These are phyloP conservation scores for Chrysolina haemoptera DNA, from an alignment of 2,888 invertebrate species.

Conservation along the genomic window DNA sequence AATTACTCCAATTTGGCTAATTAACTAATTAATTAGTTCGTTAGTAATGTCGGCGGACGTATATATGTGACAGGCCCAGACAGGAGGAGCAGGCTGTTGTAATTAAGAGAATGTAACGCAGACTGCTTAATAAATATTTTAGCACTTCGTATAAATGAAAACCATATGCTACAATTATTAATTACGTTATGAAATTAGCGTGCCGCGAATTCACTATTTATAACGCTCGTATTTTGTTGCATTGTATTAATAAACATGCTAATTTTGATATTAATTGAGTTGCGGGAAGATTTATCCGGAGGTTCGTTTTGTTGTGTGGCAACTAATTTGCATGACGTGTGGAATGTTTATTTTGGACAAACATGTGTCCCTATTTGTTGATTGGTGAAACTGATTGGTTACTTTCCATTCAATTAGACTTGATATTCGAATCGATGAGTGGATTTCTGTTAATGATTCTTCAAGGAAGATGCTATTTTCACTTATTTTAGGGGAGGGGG, in stretches of 20 bases:
- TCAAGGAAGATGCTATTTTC: no score
- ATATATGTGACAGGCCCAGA: conserved; percentile 54
- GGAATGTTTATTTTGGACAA: conserved; percentile 27
- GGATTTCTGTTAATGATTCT: no score
- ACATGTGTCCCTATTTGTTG: background rate
- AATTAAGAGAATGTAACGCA: conserved; percentile 62
- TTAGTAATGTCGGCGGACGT: conserved; percentile 59
- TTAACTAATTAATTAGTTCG: conserved; percentile 68
- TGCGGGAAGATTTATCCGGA: conserved; percentile 48
- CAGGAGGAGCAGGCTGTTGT: conserved; percentile 53
- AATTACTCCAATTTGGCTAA: conserved; percentile 68
- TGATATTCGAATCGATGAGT: no score
- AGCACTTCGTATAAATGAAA: conserved; percentile 60
- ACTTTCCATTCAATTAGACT: no score
- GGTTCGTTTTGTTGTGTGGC: conserved; percentile 42
- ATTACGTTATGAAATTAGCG: conserved; percentile 58
- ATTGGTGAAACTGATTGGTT: background rate
- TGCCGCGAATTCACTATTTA: conserved; percentile 53
- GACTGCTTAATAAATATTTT: conserved; percentile 54
- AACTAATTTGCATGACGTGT: conserved; percentile 44
- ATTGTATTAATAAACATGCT: conserved; percentile 51
- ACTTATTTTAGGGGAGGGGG: no score
- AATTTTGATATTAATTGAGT: conserved; percentile 52
- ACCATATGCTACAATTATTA: conserved; percentile 60
- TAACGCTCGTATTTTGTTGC: conserved; percentile 50